phyloP scores from a whole-genome alignment of 1,140 invertebrate genomes.

The Orius insidiosus region DNA sequence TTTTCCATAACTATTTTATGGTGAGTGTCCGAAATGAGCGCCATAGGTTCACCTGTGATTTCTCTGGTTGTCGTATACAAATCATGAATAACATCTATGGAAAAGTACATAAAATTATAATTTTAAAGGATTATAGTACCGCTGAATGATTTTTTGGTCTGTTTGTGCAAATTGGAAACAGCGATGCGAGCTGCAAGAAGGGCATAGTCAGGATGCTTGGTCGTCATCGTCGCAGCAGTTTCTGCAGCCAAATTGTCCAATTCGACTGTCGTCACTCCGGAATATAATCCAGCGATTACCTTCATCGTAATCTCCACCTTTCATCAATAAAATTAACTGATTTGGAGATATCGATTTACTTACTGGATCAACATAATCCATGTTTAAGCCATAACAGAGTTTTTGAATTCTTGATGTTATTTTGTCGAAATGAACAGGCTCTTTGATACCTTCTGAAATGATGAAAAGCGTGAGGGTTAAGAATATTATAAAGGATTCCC shows the following conservation, averaged over 20 bases:
- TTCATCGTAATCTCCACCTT: constrained; percentile 66
- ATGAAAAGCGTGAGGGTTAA: constrained; percentile 7
- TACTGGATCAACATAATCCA: constrained; percentile 92
- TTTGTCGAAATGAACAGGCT: constrained; percentile 93
- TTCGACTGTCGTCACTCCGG: constrained; percentile 90
- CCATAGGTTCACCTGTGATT: constrained; percentile 45
- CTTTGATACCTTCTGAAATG: constrained; percentile 64
- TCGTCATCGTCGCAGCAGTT: constrained; percentile 90
- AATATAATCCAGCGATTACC: constrained; percentile 86
- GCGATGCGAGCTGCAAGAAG: constrained; percentile 88
- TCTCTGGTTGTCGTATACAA: constrained; percentile 62
- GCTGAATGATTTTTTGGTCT: constrained; percentile 79
- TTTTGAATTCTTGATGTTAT: constrained; percentile 92
- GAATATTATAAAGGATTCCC: background rate
- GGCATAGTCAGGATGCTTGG: constrained; percentile 93
- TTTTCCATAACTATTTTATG: constrained; percentile 75
- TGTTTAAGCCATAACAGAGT: constrained; percentile 87
- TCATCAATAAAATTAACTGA: constrained; percentile 18
- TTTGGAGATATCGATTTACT: constrained; percentile 25
- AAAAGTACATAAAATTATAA: background rate
- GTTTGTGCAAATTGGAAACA: constrained; percentile 94
- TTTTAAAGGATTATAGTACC: constrained; percentile 33
- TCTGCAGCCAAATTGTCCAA: constrained; percentile 95
- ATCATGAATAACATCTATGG: constrained; percentile 77
- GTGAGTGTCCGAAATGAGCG: constrained; percentile 75